Base-by-base conservation (phyloP, 1,140 invertebrate species). In the Cydia strobilella region DNA sequence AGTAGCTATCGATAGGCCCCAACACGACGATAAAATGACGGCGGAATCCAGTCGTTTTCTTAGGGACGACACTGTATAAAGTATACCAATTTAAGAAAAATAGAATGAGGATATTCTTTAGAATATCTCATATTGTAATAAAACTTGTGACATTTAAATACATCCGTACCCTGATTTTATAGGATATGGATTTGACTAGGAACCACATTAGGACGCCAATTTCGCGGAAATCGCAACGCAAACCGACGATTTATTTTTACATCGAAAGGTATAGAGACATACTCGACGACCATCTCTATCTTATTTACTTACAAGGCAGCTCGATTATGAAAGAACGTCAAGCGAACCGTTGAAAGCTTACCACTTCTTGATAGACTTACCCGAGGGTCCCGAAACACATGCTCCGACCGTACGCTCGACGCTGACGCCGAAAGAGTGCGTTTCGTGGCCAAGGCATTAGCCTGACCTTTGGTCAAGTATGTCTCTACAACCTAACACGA, bases 101-200 rank as follows among this genome's bases (percentile, higher is more conserved):
- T 59, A 35, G 3, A 35, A 42, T 23, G n/a, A 18, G n/a, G 18
- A 4, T n/a, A 9, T 69, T 69, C 63, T 66, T 66, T 35, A 39
- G 65, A 69, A 35, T 3, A 35, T 15, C 65, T 69, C 27, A 18
- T 9, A 35, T 20, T 31, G 13, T 27, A 6, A 69, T 69, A 35
- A 18, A 51, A 39, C 9, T 39, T 35, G 65, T 69, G 31, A 69
- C 20, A 59, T 23, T 23, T 59, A 10, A 39, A 69, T 35, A 69
- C 6, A 69, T 10, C 65, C 27, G 65, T 69, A 69, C 25, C 65
- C 65, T 69, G 65, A 69, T 18, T 69, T 69, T 42, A 59, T 35
- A 35, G 27, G 31, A 35, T 35, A 35, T 69, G 65, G 65, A 39
- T 9, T 69, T 3, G 23, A 66, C 63, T 59, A 59, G 54, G 54